Percentiles rank a stretch among this genome's conserved stretches.
Evolutionary conservation across 2,113 vertebrate genomes (phyloP).

Genomic region (Mirounga angustirostris): DNA sequence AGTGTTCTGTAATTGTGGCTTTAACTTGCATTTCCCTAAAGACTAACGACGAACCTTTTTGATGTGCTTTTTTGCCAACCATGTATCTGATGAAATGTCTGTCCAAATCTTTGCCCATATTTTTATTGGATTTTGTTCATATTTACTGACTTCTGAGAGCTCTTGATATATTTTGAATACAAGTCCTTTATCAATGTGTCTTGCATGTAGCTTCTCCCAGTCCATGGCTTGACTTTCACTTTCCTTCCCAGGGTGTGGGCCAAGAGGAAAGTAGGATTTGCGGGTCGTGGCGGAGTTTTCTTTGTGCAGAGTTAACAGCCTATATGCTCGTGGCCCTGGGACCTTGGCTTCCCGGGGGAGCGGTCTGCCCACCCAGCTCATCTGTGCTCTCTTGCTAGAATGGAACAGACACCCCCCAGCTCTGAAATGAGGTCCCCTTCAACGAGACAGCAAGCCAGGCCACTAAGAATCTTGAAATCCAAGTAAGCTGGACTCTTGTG

Average conservation of each 20-base stretch:
- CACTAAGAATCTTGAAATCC: background rate
- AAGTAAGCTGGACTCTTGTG: background rate
- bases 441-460: background rate
- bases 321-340: background rate
- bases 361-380: rapidly evolving
- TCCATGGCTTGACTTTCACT: background rate
- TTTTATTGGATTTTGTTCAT: background rate
- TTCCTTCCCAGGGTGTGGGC: background rate
- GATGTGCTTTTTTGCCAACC: rapidly evolving
- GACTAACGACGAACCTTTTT: rapidly evolving
- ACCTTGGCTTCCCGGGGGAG: too few species aligned
- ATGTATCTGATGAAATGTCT: background rate
- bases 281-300: rapidly evolving
- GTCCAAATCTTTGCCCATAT: rapidly evolving
- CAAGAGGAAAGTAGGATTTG: rapidly evolving
- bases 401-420: rapidly evolving
- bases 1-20: background rate
- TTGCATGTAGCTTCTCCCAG: rapidly evolving
- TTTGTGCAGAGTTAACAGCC: rapidly evolving
- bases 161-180: background rate
- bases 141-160: background rate
- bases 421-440: rapidly evolving
- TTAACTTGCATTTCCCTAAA: background rate
- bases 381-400: rapidly evolving
- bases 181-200: background rate